Evolutionary conservation across 1,140 invertebrate species (phyloP).

Genomic region (Trachymyrmex septentrionalis): DNA sequence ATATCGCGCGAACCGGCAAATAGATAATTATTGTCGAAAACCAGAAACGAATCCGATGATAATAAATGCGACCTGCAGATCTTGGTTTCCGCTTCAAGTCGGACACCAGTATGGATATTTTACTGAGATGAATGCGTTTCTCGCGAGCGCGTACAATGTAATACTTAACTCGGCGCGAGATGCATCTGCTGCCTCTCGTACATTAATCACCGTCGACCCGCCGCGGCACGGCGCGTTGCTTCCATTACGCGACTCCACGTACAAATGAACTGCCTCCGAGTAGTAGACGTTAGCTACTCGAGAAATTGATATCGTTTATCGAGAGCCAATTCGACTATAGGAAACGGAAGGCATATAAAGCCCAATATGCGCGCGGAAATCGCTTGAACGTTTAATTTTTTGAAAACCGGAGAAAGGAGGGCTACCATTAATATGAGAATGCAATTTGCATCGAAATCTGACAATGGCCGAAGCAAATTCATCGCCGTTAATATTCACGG

Average conservation of each 20-base stretch:
- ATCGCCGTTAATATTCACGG: background rate
- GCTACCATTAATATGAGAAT: background rate
- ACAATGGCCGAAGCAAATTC: background rate
- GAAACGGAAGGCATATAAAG: slow-evolving; percentile 6
- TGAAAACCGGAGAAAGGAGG: background rate
- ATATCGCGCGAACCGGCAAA: background rate
- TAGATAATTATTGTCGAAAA: slow-evolving; percentile 15
- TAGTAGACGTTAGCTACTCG: slow-evolving; percentile 1
- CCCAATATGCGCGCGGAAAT: slow-evolving; percentile 2
- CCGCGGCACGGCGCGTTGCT: background rate
- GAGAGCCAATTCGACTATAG: background rate
- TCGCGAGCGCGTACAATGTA: slow-evolving; percentile 39
- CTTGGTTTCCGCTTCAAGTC: slow-evolving; percentile 2
- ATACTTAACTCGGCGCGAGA: slow-evolving; percentile 40
- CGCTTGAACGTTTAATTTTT: background rate
- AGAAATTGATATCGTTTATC: slow-evolving; percentile 48
- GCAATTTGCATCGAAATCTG: slow-evolving; percentile 7
- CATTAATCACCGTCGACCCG: slow-evolving; percentile 50
- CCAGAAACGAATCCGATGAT: background rate
- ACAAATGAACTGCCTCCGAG: slow-evolving; percentile 42
- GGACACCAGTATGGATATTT: slow-evolving; percentile 16
- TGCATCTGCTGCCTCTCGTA: slow-evolving; percentile 45
- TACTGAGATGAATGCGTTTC: slow-evolving; percentile 35
- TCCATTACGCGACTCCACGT: slow-evolving; percentile 35
- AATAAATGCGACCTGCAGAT: background rate